Conservation (phyloP, 2,888 invertebrate species). For the Quadroppia sp. region DNA sequence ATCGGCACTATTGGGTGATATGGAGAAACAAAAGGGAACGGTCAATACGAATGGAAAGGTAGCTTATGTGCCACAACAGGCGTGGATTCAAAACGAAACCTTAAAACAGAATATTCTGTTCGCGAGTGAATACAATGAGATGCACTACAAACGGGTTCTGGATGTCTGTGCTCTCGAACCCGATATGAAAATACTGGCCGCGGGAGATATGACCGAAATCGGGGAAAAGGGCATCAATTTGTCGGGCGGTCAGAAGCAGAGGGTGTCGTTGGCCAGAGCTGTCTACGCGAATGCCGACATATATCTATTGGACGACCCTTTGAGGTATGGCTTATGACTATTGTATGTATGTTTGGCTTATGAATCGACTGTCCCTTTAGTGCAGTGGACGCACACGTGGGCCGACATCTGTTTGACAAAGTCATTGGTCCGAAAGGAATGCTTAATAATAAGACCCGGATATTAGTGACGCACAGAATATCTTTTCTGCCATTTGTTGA, state of each 20-base stretch:
- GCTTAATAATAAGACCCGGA: slow-evolving; percentile 56
- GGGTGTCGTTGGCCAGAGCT: slow-evolving; percentile 43
- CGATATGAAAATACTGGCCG: slow-evolving; percentile 52
- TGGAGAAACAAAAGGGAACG: slow-evolving; percentile 47
- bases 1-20: slow-evolving; percentile 48
- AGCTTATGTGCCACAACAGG: slow-evolving; percentile 43
- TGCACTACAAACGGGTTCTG: slow-evolving; percentile 52
- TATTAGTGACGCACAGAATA: slow-evolving; percentile 58
- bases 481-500: slow-evolving; percentile 56
- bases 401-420: slow-evolving; percentile 54
- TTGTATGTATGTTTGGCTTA: neutral
- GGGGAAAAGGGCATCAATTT: slow-evolving; percentile 58
- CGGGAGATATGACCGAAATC: slow-evolving; percentile 55
- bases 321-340: slow-evolving; percentile 25
- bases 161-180: slow-evolving; percentile 55
- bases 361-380: slow-evolving; percentile 49
- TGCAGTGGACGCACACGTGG: slow-evolving; percentile 55
- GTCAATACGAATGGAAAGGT: slow-evolving; percentile 44
- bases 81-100: slow-evolving; percentile 52
- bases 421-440: slow-evolving; percentile 53
- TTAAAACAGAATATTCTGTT: slow-evolving; percentile 56
- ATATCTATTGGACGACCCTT: slow-evolving; percentile 44
- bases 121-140: slow-evolving; percentile 48
- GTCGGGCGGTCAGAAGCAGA: slow-evolving; percentile 48
- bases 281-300: slow-evolving; percentile 42